These are phyloP conservation scores for Palythoa grandis DNA, from an alignment of 92 coral and sea anemone species.

Conservation along the genomic window DNA sequence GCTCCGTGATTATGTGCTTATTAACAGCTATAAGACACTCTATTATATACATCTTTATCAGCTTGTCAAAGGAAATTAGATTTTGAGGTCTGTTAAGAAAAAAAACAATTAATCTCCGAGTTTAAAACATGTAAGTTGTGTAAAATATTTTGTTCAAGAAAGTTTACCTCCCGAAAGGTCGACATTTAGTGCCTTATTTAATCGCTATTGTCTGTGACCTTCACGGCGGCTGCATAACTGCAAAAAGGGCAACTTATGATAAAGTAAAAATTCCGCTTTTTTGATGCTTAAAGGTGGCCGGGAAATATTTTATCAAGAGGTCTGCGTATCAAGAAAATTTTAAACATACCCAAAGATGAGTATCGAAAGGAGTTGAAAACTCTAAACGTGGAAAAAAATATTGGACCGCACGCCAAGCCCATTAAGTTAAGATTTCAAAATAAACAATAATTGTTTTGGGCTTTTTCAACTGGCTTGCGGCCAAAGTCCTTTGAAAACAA, in stretches of 20 bases:
- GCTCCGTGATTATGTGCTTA: neutral
- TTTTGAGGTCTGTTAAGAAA: neutral
- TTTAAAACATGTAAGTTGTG: neutral
- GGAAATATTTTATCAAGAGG: neutral
- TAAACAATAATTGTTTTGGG: conserved; percentile 3
- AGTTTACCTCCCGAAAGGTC: neutral
- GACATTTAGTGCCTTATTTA: conserved; percentile 14
- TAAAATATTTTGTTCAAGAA: neutral
- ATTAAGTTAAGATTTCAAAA: conserved; percentile 18
- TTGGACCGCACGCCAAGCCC: conserved; percentile 10
- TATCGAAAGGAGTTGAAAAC: neutral
- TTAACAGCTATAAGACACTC: conserved; percentile 24
- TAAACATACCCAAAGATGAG: neutral
- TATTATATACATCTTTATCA: neutral
- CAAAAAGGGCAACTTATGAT: neutral
- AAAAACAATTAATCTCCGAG: neutral
- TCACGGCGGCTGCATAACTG: neutral
- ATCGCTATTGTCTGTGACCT: neutral
- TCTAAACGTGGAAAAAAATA: neutral
- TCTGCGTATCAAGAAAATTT: neutral
- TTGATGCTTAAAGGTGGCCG: neutral
- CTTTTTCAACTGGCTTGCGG: neutral
- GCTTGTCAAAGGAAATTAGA: neutral
- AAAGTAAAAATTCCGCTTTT: neutral
- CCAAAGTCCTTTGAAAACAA: neutral